These are phyloP conservation scores for Caenorhabditis virilis DNA, from an alignment of 2,888 invertebrate genomes.

Conservation along the genomic window DNA sequence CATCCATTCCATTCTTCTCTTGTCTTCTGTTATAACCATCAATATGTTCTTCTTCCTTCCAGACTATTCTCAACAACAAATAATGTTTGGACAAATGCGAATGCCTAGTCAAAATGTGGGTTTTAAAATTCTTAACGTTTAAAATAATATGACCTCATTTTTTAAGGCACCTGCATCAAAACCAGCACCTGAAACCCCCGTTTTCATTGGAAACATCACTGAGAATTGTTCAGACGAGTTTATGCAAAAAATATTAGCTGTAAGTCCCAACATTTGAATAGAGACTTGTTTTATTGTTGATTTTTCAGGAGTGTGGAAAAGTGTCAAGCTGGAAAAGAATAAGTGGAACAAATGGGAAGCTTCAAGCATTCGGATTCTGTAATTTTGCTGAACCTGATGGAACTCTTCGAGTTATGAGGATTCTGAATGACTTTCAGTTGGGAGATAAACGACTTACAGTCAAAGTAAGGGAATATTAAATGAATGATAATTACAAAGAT, in stretches of 20 bases:
- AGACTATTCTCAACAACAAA: conserved; percentile 28
- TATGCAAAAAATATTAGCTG: conserved; percentile 87
- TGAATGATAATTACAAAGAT: conserved; percentile 5
- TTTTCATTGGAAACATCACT: conserved; percentile 95
- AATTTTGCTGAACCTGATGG: conserved; percentile 94
- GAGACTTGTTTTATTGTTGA: conserved; percentile 1
- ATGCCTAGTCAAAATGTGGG: conserved; percentile 28
- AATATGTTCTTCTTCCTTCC: conserved; percentile 1
- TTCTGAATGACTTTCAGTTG: conserved; percentile 89
- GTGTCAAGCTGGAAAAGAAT: conserved; percentile 96
- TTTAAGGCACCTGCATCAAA: not conserved
- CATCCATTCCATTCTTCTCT: not conserved
- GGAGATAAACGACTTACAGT: conserved; percentile 92
- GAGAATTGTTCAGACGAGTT: conserved; percentile 92
- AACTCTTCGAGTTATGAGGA: conserved; percentile 85
- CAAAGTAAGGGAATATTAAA: conserved; percentile 58
- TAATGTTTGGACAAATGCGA: conserved; percentile 36
- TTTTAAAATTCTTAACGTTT: not conserved
- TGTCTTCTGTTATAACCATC: not conserved
- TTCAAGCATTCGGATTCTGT: conserved; percentile 87
- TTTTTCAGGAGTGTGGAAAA: conserved; percentile 81
- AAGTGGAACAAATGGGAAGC: conserved; percentile 76
- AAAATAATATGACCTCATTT: no score
- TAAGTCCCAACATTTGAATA: conserved; percentile 65
- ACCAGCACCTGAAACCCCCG: conserved; percentile 77